These are phyloP conservation scores for Ypsolopha sequella DNA, from an alignment of 2,888 invertebrate species.

Conservation along the genomic window DNA sequence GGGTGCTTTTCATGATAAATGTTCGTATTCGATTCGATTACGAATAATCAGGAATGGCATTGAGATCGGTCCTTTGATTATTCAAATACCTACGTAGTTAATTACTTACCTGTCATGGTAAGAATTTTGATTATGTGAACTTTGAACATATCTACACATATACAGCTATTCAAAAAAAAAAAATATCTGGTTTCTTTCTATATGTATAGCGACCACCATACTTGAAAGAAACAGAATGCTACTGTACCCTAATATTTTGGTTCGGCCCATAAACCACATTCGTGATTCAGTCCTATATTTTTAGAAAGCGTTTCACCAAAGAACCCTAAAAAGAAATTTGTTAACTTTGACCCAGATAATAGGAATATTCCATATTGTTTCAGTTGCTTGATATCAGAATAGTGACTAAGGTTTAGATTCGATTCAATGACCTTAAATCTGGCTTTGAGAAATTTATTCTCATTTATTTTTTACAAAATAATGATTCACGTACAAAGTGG, in stretches of 20 bases:
- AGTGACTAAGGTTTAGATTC: neutral
- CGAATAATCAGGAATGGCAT: constrained; percentile 31
- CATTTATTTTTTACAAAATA: constrained; percentile 6
- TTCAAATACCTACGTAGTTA: too few species aligned
- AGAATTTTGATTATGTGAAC: neutral
- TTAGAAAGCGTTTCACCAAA: too few species aligned
- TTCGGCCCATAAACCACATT: too few species aligned
- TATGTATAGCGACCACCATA: neutral
- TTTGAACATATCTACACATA: neutral
- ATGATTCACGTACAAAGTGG: constrained; percentile 34
- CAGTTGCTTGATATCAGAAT: neutral
- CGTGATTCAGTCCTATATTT: too few species aligned
- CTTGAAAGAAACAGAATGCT: too few species aligned
- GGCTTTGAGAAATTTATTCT: neutral
- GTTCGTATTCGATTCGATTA: constrained; percentile 56
- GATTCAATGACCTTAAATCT: neutral
- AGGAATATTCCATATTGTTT: too few species aligned
- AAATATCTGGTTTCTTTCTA: neutral
- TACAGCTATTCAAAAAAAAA: neutral
- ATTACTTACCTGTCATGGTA: neutral
- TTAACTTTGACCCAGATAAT: too few species aligned
- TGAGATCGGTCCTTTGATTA: constrained; percentile 22
- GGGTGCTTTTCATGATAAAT: constrained; percentile 44
- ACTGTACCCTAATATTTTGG: too few species aligned
- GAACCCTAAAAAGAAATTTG: too few species aligned